phyloP scores from a whole-genome alignment of 2,113 vertebrate species.

The Mesocricetus auratus region DNA sequence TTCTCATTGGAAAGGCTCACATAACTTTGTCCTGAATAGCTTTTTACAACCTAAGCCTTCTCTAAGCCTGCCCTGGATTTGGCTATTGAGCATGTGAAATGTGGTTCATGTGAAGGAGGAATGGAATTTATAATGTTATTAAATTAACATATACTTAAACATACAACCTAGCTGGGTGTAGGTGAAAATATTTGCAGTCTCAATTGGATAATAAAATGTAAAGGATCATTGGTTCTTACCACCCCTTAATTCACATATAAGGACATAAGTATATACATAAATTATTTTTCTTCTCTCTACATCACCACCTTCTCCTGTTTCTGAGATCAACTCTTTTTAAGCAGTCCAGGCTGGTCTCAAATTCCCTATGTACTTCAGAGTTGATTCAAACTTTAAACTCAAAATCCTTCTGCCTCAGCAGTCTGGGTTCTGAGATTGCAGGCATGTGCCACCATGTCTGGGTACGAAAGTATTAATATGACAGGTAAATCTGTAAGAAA shows the following conservation, averaged over 20 bases:
- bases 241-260: not conserved
- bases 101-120: not conserved
- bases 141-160: conserved; percentile 4
- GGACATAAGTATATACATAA: not conserved
- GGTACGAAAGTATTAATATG: not conserved
- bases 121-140: not conserved
- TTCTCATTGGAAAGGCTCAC: conserved; percentile 11
- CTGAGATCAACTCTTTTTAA: not conserved
- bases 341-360: not conserved
- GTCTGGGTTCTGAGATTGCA: not conserved
- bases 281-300: not conserved
- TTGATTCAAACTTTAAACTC: not conserved
- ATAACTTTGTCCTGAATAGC: not conserved
- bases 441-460: not conserved
- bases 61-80: not conserved
- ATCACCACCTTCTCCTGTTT: not conserved
- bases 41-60: not conserved
- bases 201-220: conserved; percentile 24
- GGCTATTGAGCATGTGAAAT: not conserved
- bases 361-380: not conserved
- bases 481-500: conserved; percentile 20
- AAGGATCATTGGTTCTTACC: not conserved
- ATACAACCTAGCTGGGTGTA: conserved; percentile 13
- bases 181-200: not conserved
- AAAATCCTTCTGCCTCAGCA: not conserved